Conservation (phyloP, 2,888 invertebrate genomes). For the Polymixis lichenea region DNA sequence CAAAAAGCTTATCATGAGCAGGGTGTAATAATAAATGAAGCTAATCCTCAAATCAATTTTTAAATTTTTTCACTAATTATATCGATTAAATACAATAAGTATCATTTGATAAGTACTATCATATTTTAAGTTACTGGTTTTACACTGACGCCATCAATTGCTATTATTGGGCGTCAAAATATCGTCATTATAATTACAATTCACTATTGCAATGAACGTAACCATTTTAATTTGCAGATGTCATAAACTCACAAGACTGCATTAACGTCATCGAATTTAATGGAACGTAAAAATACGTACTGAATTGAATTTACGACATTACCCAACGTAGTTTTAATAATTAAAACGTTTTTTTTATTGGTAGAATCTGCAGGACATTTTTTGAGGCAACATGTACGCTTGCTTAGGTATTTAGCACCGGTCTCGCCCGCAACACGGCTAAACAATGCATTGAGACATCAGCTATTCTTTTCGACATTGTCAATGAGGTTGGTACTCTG, state of each 20-base stretch:
- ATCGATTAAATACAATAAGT: conserved; percentile 4
- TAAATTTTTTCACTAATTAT: conserved; percentile 3
- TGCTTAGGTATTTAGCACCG: conserved; percentile 44
- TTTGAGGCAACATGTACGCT: background rate
- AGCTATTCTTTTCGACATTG: conserved; percentile 46
- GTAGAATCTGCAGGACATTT: background rate
- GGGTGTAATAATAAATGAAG: background rate
- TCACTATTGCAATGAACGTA: conserved; percentile 24
- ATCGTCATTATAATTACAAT: conserved; percentile 27
- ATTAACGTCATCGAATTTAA: conserved; percentile 27
- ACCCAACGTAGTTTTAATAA: conserved; percentile 7
- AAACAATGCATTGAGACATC: conserved; percentile 46
- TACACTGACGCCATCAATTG: conserved; percentile 7
- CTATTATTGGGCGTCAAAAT: conserved; percentile 8
- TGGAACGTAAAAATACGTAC: conserved; percentile 22
- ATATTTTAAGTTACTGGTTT: conserved; percentile 9
- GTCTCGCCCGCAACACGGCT: conserved; percentile 24
- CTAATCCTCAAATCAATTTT: conserved; percentile 3
- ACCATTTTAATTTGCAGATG: conserved; percentile 25
- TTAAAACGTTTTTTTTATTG: conserved; percentile 16
- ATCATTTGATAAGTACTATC: conserved; percentile 15
- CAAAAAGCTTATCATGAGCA: background rate
- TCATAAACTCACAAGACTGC: conserved; percentile 14
- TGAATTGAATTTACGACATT: background rate
- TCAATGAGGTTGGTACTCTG: conserved; percentile 26